A percentile compares a stretch with the other conserved stretches of the same genome.
phyloP scores from a whole-genome alignment of 2,888 invertebrate species.

The Bedellia somnulentella region DNA sequence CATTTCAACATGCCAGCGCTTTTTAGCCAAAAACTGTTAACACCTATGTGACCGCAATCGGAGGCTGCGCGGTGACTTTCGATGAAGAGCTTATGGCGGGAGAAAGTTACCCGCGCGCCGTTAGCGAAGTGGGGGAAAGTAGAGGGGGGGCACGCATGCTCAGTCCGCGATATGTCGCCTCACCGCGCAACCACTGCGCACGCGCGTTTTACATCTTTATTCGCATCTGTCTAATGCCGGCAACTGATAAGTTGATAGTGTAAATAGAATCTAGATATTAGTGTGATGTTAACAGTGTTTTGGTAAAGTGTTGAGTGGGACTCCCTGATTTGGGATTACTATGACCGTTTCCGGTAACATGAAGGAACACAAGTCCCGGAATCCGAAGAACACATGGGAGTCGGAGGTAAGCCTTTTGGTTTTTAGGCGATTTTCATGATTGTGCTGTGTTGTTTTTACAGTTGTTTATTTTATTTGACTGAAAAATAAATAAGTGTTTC shows the following conservation, averaged over 20 bases:
- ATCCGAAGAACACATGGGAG: slow-evolving; percentile 47
- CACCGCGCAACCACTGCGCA: slow-evolving; percentile 6
- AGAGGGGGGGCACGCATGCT: too few species aligned
- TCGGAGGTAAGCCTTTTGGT: slow-evolving; percentile 35
- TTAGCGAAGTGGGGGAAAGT: too few species aligned
- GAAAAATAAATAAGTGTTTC: neutral
- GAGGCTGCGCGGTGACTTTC: slow-evolving; percentile 45
- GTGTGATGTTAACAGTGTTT: too few species aligned
- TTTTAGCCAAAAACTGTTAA: slow-evolving; percentile 1
- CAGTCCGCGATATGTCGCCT: slow-evolving; percentile 17
- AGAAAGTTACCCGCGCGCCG: slow-evolving; percentile 61
- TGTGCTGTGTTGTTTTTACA: neutral
- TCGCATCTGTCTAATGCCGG: neutral
- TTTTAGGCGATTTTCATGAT: neutral
- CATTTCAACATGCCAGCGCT: too few species aligned
- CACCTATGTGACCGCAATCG: too few species aligned
- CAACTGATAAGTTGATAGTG: too few species aligned
- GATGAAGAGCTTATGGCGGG: slow-evolving; percentile 45
- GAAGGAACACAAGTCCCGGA: slow-evolving; percentile 48
- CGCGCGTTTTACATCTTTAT: slow-evolving; percentile 2
- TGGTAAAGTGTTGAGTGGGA: slow-evolving; percentile 24
- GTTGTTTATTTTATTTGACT: neutral
- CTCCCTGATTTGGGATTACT: slow-evolving; percentile 26
- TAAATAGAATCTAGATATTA: too few species aligned
- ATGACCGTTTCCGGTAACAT: slow-evolving; percentile 52